A percentile compares a stretch with the other conserved stretches of the same genome.
Conservation (phyloP, 2,113 vertebrate genomes). For the Grammomys surdaster region DNA sequence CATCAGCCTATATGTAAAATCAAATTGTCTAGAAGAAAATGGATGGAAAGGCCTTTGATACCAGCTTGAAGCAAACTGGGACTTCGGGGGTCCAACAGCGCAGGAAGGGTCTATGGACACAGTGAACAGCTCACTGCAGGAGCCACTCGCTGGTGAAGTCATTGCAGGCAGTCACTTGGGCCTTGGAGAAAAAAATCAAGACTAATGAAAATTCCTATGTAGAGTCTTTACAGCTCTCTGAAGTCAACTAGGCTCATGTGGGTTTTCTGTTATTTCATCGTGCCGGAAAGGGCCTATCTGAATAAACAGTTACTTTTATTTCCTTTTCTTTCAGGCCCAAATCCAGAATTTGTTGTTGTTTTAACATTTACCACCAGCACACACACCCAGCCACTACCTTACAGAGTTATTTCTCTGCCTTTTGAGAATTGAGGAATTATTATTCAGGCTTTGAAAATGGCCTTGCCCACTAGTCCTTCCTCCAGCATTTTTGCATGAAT, state of each 20-base stretch:
- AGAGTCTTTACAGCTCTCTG: conserved; percentile 64
- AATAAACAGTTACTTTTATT: not conserved
- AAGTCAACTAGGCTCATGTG: conserved; percentile 54
- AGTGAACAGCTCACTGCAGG: not conserved
- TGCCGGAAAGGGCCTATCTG: conserved; percentile 43
- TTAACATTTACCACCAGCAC: conserved; percentile 35
- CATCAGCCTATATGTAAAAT: not conserved
- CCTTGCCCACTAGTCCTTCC: not conserved
- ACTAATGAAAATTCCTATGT: conserved; percentile 57
- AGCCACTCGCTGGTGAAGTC: not conserved
- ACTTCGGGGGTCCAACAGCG: not conserved
- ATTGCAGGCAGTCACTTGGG: conserved; percentile 29
- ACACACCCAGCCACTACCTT: not conserved
- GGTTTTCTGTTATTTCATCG: conserved; percentile 44
- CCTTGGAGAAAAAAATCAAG: conserved; percentile 28
- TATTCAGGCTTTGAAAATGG: conserved; percentile 30
- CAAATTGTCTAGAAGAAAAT: not conserved
- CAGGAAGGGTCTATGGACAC: not conserved
- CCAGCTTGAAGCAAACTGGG: not conserved
- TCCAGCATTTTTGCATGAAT: conserved; percentile 12
- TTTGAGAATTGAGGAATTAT: conserved; percentile 52
- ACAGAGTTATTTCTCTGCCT: conserved; percentile 15
- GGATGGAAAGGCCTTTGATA: not conserved
- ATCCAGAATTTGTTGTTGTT: conserved; percentile 53
- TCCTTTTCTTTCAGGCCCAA: conserved; percentile 30